Percentiles rank a stretch among this genome's conserved stretches.
These are phyloP conservation scores for Aphidoletes aphidimyza DNA, from an alignment of 2,888 invertebrate species.

Conservation along the genomic window DNA sequence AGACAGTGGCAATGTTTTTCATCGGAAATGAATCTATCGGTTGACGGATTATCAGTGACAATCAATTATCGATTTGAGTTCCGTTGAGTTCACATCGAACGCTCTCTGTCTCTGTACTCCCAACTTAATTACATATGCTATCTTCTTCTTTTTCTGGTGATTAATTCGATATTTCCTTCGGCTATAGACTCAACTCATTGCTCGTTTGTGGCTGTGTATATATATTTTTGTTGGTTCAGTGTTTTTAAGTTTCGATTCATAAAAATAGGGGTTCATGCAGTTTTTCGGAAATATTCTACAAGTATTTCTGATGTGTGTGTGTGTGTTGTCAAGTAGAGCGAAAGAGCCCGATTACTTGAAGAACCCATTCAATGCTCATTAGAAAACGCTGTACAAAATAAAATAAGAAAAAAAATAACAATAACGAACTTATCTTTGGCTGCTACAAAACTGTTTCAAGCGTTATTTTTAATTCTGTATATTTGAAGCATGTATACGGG, in stretches of 20 bases:
- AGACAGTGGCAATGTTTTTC: background rate
- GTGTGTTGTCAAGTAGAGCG: background rate
- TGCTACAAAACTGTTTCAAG: slow-evolving; percentile 9
- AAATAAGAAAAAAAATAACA: slow-evolving; percentile 6
- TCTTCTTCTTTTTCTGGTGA: background rate
- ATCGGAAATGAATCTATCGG: background rate
- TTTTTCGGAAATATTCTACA: background rate
- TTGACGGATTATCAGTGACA: background rate
- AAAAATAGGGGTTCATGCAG: slow-evolving; percentile 2
- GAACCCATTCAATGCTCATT: slow-evolving; percentile 24
- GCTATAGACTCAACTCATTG: no score
- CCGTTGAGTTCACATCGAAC: no score
- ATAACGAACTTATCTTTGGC: slow-evolving; percentile 25
- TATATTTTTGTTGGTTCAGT: background rate
- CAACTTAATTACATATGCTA: slow-evolving; percentile 25
- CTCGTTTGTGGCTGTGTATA: background rate
- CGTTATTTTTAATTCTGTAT: slow-evolving; percentile 17
- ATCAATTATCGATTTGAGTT: slow-evolving; percentile 9
- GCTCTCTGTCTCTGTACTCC: background rate
- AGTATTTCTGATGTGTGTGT: background rate
- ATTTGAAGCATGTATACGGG: slow-evolving; percentile 21
- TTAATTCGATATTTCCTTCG: slow-evolving; percentile 21
- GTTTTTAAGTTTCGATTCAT: background rate
- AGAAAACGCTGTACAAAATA: background rate
- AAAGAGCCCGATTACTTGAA: background rate